These are phyloP conservation scores for Cyprinus carpio DNA, from an alignment of 2,113 vertebrate genomes.

Conservation along the genomic window DNA sequence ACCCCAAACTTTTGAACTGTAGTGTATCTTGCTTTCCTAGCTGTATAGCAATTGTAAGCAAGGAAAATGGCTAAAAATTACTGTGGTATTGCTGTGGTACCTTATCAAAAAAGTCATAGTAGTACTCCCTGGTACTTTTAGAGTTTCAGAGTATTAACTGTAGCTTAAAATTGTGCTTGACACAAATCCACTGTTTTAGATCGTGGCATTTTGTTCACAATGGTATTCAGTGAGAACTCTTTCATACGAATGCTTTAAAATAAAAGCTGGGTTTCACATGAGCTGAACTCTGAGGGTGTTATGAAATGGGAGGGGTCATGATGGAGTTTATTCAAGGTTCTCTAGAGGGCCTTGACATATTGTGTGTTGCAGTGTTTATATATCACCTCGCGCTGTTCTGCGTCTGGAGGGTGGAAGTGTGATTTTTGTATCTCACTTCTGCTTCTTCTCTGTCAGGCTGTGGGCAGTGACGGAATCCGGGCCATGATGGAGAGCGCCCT, in stretches of 20 bases:
- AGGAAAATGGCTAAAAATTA: background rate
- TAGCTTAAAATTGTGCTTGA: background rate
- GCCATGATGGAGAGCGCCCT: slow-evolving; percentile 96
- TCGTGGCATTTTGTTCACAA: background rate
- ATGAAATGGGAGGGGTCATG: slow-evolving; percentile 2
- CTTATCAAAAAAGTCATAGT: background rate
- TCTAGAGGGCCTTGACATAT: background rate
- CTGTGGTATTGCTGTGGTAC: background rate
- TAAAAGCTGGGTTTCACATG: background rate
- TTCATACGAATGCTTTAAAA: background rate
- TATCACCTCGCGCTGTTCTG: background rate
- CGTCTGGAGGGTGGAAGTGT: background rate
- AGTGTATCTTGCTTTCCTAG: background rate
- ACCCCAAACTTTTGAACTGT: background rate
- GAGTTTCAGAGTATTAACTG: background rate
- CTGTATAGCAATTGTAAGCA: background rate
- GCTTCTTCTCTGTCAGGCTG: slow-evolving; percentile 73
- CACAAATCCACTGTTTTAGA: background rate
- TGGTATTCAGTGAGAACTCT: background rate
- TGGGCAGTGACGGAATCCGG: slow-evolving; percentile 86
- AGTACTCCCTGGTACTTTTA: background rate
- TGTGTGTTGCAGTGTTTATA: slow-evolving; percentile 28
- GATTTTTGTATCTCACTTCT: background rate
- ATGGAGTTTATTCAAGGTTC: background rate
- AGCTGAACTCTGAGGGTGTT: background rate